Base-by-base conservation (phyloP, 2,888 invertebrate species). In the Carterocephalus palaemon region DNA sequence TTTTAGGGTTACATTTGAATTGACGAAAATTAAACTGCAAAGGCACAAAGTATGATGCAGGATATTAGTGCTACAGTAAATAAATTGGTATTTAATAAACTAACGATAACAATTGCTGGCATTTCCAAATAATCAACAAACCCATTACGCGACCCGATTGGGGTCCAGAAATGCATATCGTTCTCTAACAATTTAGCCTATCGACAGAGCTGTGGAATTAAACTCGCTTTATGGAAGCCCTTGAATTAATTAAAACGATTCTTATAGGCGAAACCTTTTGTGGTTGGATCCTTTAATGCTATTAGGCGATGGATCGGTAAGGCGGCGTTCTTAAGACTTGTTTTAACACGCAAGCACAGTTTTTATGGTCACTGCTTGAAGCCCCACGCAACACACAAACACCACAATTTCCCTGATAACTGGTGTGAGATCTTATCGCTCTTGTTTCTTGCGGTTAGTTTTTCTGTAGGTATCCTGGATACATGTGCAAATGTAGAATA, bases 181-280 rank as follows among this genome's bases (percentile, higher is more conserved):
- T 12, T 17, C 15, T 19, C 12, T 10, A 26, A 29, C 16, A 36
- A 36, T 29, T 43, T 19, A 32, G 32, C 17, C 32, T 45, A 31
- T 37, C 32, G 32, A 23, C 36, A 17, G 22, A 37, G 22, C 37
- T 37, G 37, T 38, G 38, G 45, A 46, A 38, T 26, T 26, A 12
- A 12, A 15, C 16, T 31, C 34, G 19, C 24, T 26, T 12, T 23
- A 37, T 31, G 37, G 45, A 46, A 46, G 38, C 38, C 38, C n/a
- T 38, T 32, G 24, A 38, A 23, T 31, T 38, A 32, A 46, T 46
- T 37, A 32, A 17, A 46, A 26, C 32, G 24, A 45, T 38, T 45
- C 43, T 43, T 42, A 46, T 53, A 59, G 54, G 63, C 57, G 77
- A 79, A 78, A 64, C 76, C 77, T 61, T 63, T 67, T 64, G 65